Evolutionary conservation across 2,113 vertebrate species (phyloP).

Genomic region (Canis aureus): DNA sequence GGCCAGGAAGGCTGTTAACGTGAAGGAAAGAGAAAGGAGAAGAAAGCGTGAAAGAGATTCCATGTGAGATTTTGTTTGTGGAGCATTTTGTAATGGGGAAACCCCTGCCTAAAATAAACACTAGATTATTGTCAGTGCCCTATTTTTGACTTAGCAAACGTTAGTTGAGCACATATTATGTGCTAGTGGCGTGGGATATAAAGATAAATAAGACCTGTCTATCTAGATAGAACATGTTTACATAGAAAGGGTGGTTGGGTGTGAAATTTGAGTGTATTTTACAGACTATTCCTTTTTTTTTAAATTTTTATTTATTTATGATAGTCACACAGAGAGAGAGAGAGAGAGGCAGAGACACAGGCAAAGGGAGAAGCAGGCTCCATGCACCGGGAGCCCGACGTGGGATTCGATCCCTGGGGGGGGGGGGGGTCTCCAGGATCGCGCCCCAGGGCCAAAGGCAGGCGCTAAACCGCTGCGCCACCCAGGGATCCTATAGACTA

Average conservation of each 20-base stretch:
- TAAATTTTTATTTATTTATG: no score
- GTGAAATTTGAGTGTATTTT: constrained; percentile 4
- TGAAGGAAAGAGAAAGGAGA: background rate
- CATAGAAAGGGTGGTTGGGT: background rate
- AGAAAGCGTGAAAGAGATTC: background rate
- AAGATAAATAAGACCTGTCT: background rate
- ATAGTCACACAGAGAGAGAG: no score
- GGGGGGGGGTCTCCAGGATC: no score
- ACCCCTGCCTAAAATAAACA: background rate
- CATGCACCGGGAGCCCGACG: no score
- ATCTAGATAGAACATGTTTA: background rate
- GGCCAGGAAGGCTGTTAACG: background rate
- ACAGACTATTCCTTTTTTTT: background rate
- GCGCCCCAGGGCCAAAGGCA: no score
- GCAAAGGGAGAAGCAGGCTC: no score
- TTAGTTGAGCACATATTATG: background rate
- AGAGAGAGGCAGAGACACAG: no score
- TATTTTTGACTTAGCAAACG: background rate
- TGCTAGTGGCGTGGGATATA: background rate
- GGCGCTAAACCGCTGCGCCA: no score
- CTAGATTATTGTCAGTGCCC: background rate
- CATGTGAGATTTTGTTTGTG: background rate
- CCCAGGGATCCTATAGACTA: background rate
- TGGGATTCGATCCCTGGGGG: no score
- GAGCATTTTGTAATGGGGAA: background rate